Evolutionary conservation across 2,113 vertebrate genomes (phyloP), one percentile per base, ranked within the genome.

Genomic region (Rhineura floridana): DNA sequence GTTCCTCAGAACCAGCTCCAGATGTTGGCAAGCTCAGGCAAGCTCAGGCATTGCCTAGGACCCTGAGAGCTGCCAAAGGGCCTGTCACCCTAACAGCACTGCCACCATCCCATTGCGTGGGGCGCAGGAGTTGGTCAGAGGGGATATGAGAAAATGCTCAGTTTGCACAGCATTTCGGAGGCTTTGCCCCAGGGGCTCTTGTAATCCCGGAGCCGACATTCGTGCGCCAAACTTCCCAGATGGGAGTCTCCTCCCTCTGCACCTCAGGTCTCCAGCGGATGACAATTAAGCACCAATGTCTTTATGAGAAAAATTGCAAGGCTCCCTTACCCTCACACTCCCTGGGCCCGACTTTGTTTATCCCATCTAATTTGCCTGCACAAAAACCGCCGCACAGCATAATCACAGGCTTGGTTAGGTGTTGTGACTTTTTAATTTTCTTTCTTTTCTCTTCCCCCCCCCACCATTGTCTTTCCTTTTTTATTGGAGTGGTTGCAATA

Each of bases 371-470:
- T 89, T 93, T 89, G 90, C 0, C 76, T 67, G 88, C 91, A 87
- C 92, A 91, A 89, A 90, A 85, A 81, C 90, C 72, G 6, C 1
- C 84, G 3, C 25, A 65, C 91, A 85, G 91, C 1, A 0, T 69
- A 92, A 89, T 91, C 90, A 86, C 15, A 63, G 93, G 93, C 91
- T 88, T 90, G 89, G 91, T 84, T 86, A 63, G 75, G 86, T 95
- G n/a, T 94, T 95, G 90, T 94, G 90, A 95, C 94, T 95, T 79
- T 59, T 83, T 83, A 83, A 70, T 70, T 86, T 77, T 46, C 73
- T 76, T 63, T 77, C 42, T 46, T 3, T 44, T 28, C 23, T 44
- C 44, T 15, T 44, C 19, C 33, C 33, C 25, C 33, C 65, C 65
- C 65, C 65, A 30, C 33, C 65, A 23, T 72, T 42, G 21, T 39